phyloP scores from a whole-genome alignment of 2,888 invertebrate species.

The Cacoxenus indagator region DNA sequence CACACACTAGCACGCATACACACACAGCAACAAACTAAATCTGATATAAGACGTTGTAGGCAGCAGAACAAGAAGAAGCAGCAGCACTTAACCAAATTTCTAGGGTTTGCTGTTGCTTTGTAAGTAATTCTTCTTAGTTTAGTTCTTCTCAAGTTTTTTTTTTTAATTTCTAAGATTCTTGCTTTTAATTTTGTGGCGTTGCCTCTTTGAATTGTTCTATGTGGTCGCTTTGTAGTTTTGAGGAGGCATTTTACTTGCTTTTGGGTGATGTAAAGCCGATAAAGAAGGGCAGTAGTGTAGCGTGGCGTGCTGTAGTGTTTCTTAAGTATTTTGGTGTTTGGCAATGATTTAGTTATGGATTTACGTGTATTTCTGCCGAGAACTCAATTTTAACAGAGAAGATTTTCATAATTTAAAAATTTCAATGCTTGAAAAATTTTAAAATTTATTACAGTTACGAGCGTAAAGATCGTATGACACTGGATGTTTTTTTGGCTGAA shows the following conservation, averaged over 20 bases:
- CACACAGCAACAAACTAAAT: neutral
- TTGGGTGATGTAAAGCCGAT: too few species aligned
- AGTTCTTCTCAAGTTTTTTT: neutral
- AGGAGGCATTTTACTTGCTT: neutral
- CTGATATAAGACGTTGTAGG: neutral
- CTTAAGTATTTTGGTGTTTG: too few species aligned
- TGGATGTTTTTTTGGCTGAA: too few species aligned
- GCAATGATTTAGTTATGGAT: too few species aligned
- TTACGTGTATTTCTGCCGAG: too few species aligned
- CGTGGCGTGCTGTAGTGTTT: too few species aligned
- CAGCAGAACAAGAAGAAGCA: neutral
- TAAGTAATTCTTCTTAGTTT: constrained; percentile 2
- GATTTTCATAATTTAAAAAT: too few species aligned
- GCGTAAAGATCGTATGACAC: too few species aligned
- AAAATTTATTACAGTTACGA: too few species aligned
- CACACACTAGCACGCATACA: neutral
- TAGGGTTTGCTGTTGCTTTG: constrained; percentile 14
- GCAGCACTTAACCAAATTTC: constrained; percentile 21
- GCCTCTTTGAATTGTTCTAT: neutral
- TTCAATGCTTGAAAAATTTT: too few species aligned
- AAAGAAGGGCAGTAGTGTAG: too few species aligned
- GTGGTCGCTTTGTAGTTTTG: constrained; percentile 7
- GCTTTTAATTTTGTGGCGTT: constrained; percentile 3
- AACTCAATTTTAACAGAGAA: too few species aligned
- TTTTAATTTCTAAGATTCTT: neutral